Conservation (phyloP, 2,797 vertebrate species). For the Pantherophis vulpinus region DNA sequence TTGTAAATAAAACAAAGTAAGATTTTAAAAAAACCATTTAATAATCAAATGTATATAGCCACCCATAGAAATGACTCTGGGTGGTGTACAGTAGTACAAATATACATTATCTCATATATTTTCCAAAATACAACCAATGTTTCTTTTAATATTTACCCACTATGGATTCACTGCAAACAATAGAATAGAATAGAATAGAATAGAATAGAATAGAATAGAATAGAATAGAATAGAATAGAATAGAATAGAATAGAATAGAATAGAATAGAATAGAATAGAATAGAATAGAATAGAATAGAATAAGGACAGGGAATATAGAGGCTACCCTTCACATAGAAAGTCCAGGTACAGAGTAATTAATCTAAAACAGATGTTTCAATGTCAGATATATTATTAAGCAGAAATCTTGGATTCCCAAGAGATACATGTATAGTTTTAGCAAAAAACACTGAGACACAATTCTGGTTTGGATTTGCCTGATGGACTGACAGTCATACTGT, state of each 20-base stretch:
- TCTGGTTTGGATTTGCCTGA: background rate
- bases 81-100: background rate
- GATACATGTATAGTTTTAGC: background rate
- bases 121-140: background rate
- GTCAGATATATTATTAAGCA: constrained; percentile 47
- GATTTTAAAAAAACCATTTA: background rate
- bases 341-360: constrained; percentile 48
- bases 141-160: background rate
- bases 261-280: background rate
- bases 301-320: constrained; percentile 30
- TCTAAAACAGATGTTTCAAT: constrained; percentile 59
- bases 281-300: background rate
- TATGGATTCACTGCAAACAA: background rate
- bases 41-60: background rate
- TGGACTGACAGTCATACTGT: constrained; percentile 9
- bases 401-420: constrained; percentile 44
- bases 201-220: background rate
- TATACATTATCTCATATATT: background rate
- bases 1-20: background rate
- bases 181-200: background rate
- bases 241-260: background rate
- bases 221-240: background rate
- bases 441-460: constrained; percentile 22
- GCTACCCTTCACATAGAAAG: constrained; percentile 56
- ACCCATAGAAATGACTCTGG: background rate